phyloP scores from a whole-genome alignment of 2,888 invertebrate species.

The Aspidiotus rigidus region DNA sequence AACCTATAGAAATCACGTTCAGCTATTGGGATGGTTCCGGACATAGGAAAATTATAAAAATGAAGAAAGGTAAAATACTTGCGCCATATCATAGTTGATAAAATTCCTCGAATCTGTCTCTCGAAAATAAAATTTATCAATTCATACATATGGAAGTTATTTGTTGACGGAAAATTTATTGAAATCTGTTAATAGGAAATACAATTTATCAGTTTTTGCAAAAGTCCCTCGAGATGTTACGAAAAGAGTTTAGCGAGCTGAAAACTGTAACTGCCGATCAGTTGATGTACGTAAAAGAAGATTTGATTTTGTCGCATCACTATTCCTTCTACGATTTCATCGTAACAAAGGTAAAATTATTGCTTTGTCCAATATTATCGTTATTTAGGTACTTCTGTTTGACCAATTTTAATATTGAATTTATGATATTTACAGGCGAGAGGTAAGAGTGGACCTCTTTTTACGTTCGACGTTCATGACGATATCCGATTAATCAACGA shows the following conservation, averaged over 20 bases:
- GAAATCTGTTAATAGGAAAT: constrained; percentile 52
- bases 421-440: constrained; percentile 55
- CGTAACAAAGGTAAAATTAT: constrained; percentile 70
- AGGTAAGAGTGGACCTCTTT: constrained; percentile 96
- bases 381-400: not conserved
- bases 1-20: constrained; percentile 94
- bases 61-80: constrained; percentile 75
- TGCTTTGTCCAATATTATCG: not conserved
- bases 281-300: constrained; percentile 99
- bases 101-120: not conserved
- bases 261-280: constrained; percentile 96
- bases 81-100: constrained; percentile 38
- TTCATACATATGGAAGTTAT: not conserved
- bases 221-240: constrained; percentile 70
- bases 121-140: not conserved
- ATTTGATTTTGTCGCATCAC: constrained; percentile 95
- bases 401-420: no score
- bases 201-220: constrained; percentile 88
- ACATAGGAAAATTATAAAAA: constrained; percentile 76
- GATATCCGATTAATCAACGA: constrained; percentile 85
- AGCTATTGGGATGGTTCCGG: constrained; percentile 99
- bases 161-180: not conserved
- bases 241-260: constrained; percentile 93
- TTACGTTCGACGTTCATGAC: constrained; percentile 94
- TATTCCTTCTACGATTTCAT: constrained; percentile 99